These are phyloP conservation scores for Todiramphus saurophagus DNA, from an alignment of 2,113 vertebrate genomes.

Conservation along the genomic window DNA sequence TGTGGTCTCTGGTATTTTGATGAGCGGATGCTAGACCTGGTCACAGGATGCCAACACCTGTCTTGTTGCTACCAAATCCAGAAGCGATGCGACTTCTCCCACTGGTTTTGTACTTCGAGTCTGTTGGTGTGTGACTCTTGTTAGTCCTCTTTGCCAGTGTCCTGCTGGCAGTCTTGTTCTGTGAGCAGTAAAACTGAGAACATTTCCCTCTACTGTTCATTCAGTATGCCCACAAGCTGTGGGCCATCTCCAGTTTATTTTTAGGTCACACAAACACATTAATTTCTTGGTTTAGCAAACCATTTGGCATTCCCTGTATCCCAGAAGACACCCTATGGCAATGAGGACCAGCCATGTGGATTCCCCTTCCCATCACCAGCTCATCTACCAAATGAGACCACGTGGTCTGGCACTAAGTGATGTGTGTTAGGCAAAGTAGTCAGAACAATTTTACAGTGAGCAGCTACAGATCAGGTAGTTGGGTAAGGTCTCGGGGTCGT, in stretches of 20 bases:
- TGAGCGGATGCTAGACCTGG: background rate
- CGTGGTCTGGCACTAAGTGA: background rate
- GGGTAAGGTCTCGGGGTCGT: rapidly evolving
- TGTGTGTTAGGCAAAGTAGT: background rate
- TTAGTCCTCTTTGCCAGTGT: background rate
- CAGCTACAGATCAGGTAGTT: background rate
- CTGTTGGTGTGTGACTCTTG: rapidly evolving
- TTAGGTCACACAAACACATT: background rate
- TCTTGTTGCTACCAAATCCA: background rate
- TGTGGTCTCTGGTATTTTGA: rapidly evolving
- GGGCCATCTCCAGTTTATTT: background rate
- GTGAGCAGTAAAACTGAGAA: background rate
- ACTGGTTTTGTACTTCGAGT: rapidly evolving
- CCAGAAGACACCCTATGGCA: background rate
- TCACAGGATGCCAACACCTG: rapidly evolving
- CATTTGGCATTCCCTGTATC: background rate
- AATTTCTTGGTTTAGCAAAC: background rate
- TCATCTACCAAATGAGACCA: rapidly evolving
- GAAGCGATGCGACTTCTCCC: background rate
- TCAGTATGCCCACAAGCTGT: rapidly evolving
- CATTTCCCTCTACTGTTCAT: rapidly evolving
- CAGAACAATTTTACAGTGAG: background rate
- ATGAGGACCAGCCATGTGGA: background rate
- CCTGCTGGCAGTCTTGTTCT: rapidly evolving
- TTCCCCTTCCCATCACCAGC: background rate